Evolutionary conservation across 2,113 vertebrate species (phyloP).

Genomic region (Pseudolaguvia tuberculata): DNA sequence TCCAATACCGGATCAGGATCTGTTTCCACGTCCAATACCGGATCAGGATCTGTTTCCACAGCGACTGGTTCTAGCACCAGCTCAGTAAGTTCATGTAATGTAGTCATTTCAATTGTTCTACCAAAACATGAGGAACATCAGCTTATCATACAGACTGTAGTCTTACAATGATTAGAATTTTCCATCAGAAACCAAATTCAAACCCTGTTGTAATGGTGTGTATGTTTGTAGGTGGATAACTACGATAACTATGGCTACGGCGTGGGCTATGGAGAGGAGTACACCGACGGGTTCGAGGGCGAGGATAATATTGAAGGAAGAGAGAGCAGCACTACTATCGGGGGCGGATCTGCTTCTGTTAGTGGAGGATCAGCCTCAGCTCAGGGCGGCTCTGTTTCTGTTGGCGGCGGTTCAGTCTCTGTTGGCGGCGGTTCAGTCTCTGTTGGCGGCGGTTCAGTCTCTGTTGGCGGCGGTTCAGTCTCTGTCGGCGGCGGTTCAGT

Average conservation of each 20-base stretch:
- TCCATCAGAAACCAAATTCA: no score
- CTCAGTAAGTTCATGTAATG: slow-evolving; percentile 33
- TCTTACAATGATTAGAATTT: no score
- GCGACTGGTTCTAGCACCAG: slow-evolving; percentile 20
- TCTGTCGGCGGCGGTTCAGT: slow-evolving; percentile 53
- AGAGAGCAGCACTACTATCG: background rate
- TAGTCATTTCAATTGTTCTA: no score
- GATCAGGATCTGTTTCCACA: slow-evolving; percentile 10
- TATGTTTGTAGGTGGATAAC: slow-evolving; percentile 45
- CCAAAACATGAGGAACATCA: no score
- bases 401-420: slow-evolving; percentile 39
- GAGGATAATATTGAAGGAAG: slow-evolving; percentile 40
- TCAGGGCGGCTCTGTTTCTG: slow-evolving; percentile 45
- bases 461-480: slow-evolving; percentile 31
- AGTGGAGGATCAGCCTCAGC: slow-evolving; percentile 17
- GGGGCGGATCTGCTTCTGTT: no score
- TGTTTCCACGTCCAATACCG: background rate
- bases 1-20: background rate
- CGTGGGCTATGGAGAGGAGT: slow-evolving; percentile 47
- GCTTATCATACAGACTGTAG: no score
- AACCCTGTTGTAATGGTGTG: no score
- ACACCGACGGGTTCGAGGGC: slow-evolving; percentile 38
- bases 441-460: slow-evolving; percentile 47
- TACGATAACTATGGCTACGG: slow-evolving; percentile 60
- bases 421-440: slow-evolving; percentile 53